Base-by-base conservation (phyloP, 1,140 invertebrate species). In the Acyrthosiphon pisum region DNA sequence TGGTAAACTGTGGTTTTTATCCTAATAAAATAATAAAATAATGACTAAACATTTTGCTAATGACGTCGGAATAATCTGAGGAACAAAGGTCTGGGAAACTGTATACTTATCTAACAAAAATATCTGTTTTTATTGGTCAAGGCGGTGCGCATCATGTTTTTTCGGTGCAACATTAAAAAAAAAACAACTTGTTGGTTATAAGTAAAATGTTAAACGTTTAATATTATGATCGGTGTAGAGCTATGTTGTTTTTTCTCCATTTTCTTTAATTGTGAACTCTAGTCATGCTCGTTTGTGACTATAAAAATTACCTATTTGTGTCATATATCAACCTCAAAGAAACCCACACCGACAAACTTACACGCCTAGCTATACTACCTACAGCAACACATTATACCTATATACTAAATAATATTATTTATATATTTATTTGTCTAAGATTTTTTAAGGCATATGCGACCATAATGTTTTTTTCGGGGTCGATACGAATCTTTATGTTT, bases 251-350 rank as follows among this genome's bases (percentile, higher is more conserved):
- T 92, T 81, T 92, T 83, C 46, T 83, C 41, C 35, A 44, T 93
- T 93, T 86, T 53, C 48, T 86, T 84, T 86, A 93, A 93, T 93
- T 86, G 76, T 93, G 91, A 84, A 93, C 91, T 84, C 91, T 23
- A 26, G 91, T 93, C 91, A 93, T 93, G 76, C 81, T 93, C 48
- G 91, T 92, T 92, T 84, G 76, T 92, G 81, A 93, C 91, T 83
- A 93, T 93, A 93, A 93, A 89, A 93, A 93, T 93, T 93, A 93
- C 46, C 48, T 84, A 93, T 93, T 84, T 93, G 81, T 93, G 81
- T 93, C 81, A 56, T 93, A 84, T 93, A 84, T 93, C 76, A 93
- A 93, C 76, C 91, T 93, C 91, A 93, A 93, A 84, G 91, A 86
- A 53, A 50, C 48, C 3, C 81, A 92, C 46, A 93, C 91, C 91